These are phyloP conservation scores for Trissolcus brochymenae DNA, from an alignment of 2,888 invertebrate species.

Conservation along the genomic window DNA sequence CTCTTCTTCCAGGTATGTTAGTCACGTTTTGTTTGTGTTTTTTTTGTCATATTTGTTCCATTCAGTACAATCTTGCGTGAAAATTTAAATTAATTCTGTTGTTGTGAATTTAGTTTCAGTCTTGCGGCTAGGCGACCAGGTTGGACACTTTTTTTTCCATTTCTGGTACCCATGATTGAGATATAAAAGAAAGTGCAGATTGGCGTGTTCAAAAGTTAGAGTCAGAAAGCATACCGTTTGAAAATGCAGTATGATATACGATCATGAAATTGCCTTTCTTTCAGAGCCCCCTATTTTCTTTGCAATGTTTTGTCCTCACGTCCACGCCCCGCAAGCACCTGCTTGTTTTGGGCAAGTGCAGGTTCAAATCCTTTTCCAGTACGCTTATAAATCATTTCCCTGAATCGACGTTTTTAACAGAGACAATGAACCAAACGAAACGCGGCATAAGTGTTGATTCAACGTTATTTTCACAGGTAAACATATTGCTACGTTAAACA, in stretches of 20 bases:
- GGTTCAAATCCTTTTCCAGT: conserved; percentile 33
- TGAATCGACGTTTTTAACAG: conserved; percentile 6
- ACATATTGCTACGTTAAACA: neutral
- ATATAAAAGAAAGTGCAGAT: neutral
- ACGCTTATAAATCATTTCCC: conserved; percentile 27
- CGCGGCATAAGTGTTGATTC: conserved; percentile 6
- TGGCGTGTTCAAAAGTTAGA: neutral
- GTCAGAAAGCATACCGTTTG: neutral
- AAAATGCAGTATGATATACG: too few relatives aligned
- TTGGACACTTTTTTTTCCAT: too few relatives aligned
- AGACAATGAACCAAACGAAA: conserved; percentile 24
- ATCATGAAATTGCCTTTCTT: neutral
- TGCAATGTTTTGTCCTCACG: conserved; percentile 30
- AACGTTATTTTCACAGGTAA: too few relatives aligned
- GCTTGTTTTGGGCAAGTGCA: conserved; percentile 32
- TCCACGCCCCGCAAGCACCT: conserved; percentile 24
- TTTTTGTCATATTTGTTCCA: too few relatives aligned
- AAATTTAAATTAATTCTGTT: too few relatives aligned
- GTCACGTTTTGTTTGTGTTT: too few relatives aligned
- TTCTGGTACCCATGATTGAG: too few relatives aligned
- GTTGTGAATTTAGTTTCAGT: too few relatives aligned
- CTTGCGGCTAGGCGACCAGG: too few relatives aligned
- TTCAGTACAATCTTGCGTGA: too few relatives aligned
- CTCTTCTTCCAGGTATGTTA: too few relatives aligned
- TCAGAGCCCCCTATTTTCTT: conserved; percentile 17